These are phyloP conservation scores for Champsocephalus esox DNA, from an alignment of 2,797 vertebrate species.

Conservation along the genomic window DNA sequence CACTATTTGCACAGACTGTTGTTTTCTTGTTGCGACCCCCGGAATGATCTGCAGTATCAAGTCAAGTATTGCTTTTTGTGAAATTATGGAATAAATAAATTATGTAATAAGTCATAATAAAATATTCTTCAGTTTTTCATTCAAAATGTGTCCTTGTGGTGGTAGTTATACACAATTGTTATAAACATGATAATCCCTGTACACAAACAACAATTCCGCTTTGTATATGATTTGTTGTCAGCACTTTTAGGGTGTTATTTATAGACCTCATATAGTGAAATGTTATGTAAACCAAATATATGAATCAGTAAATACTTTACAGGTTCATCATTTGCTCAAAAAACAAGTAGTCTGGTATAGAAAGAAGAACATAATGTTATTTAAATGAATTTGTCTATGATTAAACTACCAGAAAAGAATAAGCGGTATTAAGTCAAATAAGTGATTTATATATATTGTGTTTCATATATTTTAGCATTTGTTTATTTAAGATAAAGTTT, in stretches of 20 bases:
- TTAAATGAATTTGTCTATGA: too few species aligned
- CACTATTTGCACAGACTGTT: constrained; percentile 76
- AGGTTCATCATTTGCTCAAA: too few species aligned
- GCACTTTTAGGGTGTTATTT: neutral
- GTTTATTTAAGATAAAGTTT: too few species aligned
- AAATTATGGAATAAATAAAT: constrained; percentile 57
- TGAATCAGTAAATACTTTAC: neutral
- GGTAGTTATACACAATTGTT: neutral
- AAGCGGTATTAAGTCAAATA: too few species aligned
- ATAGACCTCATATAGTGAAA: neutral
- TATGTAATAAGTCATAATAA: constrained; percentile 11
- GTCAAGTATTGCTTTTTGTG: constrained; percentile 47
- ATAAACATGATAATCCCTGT: neutral
- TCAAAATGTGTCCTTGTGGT: neutral
- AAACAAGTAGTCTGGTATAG: neutral
- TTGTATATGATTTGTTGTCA: too few species aligned
- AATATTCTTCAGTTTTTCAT: neutral
- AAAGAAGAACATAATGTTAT: too few species aligned
- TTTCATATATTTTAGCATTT: too few species aligned
- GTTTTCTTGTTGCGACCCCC: constrained; percentile 19
- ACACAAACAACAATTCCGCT: neutral
- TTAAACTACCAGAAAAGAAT: too few species aligned
- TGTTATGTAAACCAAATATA: neutral
- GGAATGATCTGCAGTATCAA: constrained; percentile 20
- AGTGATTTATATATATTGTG: too few species aligned